Base-by-base conservation (phyloP, 2,113 vertebrate genomes). In the Chroicocephalus ridibundus region DNA sequence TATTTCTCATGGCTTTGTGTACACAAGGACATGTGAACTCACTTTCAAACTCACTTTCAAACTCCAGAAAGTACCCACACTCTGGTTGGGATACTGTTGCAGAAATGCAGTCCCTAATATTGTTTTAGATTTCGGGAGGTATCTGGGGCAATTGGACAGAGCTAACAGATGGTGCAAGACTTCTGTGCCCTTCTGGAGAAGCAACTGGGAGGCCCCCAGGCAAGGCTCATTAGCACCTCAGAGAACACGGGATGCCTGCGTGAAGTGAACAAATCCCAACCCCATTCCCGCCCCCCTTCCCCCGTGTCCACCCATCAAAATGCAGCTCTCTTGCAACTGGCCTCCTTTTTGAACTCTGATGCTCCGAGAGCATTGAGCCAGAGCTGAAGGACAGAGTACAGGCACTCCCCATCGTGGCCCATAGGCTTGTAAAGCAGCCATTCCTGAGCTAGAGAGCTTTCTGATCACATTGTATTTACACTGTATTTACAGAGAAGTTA, bases 81-180 rank as follows among this genome's bases (percentile, higher is more conserved):
- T 51, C 36, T 60, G 57, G 10, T 17, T 49, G 27, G 29, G 47
- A 34, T 79, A 58, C n/a, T 64, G 27, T 75, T 82, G 54, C 47
- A 82, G 78, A 93, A 68, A 71, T 25, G 25, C 3, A 22, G 61
- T 29, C 47, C 66, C 46, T 52, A 47, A 47, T 26, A 31, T 58
- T 70, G 66, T 85, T 88, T 71, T 58, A 54, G 55, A n/a, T 69
- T 89, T 84, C 40, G 15, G 11, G 13, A 5, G 10, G 3, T 46
- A 36, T 75, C 78, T 47, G 52, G 82, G 61, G 60, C 11, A 14
- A n/a, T 47, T 76, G 70, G 90, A 87, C 57, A 76, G 52, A 52
- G n/a, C 61, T 93, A 78, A 68, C 85, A 94, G 90, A 95, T 92
- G 95, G 90, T 76, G 44, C 44, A 71, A 61, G 88, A 94, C 74